phyloP scores from a whole-genome alignment of 2,113 vertebrate species.

The Rissa tridactyla region DNA sequence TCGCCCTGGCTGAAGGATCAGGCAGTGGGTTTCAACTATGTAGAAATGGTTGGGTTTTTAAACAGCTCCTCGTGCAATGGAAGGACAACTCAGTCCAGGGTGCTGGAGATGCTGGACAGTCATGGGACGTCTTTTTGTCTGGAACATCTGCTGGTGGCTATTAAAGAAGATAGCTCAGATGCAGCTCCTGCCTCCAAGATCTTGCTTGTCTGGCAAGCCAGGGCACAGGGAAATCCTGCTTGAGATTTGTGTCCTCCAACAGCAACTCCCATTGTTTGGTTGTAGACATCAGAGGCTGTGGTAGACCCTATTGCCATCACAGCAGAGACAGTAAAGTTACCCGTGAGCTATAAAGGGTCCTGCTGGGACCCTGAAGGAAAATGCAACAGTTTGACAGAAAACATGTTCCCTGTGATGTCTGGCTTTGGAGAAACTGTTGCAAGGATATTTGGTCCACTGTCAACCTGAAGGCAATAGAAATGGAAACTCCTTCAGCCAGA shows the following conservation, averaged over 20 bases:
- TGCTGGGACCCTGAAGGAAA: background rate
- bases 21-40: background rate
- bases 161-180: background rate
- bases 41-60: background rate
- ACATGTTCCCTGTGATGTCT: fast-evolving
- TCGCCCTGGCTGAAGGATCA: background rate
- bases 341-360: background rate
- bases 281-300: background rate
- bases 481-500: background rate
- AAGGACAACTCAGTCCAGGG: background rate
- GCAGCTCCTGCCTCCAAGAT: background rate
- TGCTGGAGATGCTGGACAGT: background rate
- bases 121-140: background rate
- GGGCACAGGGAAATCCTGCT: background rate
- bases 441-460: background rate
- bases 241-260: background rate
- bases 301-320: too few relatives aligned
- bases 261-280: background rate
- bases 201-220: background rate
- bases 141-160: background rate
- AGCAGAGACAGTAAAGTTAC: background rate
- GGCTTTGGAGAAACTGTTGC: background rate
- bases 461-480: background rate
- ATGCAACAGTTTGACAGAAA: background rate
- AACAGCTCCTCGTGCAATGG: background rate